phyloP scores from a whole-genome alignment of 2,888 invertebrate species.

The Drosophila kanekoi region DNA sequence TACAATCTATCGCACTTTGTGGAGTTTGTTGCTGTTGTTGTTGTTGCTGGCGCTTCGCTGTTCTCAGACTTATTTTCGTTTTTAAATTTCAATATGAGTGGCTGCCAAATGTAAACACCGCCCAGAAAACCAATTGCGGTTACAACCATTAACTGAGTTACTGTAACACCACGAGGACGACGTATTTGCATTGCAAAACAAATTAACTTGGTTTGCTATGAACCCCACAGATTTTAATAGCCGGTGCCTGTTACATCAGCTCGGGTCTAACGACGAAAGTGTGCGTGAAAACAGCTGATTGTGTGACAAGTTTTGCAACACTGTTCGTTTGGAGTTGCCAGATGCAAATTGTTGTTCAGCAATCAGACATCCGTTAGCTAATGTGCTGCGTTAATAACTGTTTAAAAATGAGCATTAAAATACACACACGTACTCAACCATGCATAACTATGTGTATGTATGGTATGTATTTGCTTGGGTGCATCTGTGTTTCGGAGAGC shows the following conservation, averaged over 20 bases:
- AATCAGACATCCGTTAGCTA: constrained; percentile 9
- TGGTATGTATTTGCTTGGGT: neutral
- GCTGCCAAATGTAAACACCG: constrained; percentile 86
- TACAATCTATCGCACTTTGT: constrained; percentile 55
- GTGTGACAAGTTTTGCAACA: constrained; percentile 15
- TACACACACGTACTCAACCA: neutral
- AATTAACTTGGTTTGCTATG: neutral
- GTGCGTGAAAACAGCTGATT: constrained; percentile 35
- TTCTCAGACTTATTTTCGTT: constrained; percentile 54
- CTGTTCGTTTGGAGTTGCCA: constrained; percentile 41
- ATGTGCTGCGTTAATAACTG: neutral
- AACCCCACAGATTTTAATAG: neutral
- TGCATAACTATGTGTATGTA: neutral
- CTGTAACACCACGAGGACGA: constrained; percentile 83
- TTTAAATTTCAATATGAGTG: constrained; percentile 80
- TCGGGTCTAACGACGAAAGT: constrained; percentile 2
- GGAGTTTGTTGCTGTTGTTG: constrained; percentile 1
- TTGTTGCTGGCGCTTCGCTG: constrained; percentile 11
- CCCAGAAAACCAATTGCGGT: constrained; percentile 82
- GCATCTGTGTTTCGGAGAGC: neutral
- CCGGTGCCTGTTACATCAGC: constrained; percentile 56
- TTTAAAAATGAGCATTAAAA: constrained; percentile 3
- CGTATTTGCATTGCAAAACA: constrained; percentile 83
- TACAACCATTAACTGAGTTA: constrained; percentile 83
- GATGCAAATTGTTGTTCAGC: neutral